A percentile compares a stretch with the other conserved stretches of the same genome.
Evolutionary conservation across 2,888 invertebrate genomes (phyloP).

Genomic region (Dryocosmus kuriphilus): DNA sequence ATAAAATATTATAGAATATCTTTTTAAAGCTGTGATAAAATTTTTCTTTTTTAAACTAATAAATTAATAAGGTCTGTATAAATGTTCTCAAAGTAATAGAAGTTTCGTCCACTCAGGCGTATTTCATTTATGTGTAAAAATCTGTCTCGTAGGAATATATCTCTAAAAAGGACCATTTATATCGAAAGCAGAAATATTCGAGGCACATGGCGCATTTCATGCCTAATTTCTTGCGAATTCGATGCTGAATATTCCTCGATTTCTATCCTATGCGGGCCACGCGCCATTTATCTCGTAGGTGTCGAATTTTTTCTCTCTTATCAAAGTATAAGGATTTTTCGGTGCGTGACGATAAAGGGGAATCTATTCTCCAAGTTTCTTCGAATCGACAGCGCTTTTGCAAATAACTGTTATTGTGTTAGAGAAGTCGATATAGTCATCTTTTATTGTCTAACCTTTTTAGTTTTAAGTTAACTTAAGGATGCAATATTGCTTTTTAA

Average conservation of each 20-base stretch:
- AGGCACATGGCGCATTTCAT: slow-evolving; percentile 73
- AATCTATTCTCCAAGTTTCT: background rate
- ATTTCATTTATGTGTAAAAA: background rate
- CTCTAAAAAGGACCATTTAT: slow-evolving; percentile 41
- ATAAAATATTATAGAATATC: no score
- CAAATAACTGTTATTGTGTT: background rate
- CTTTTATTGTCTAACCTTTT: no score
- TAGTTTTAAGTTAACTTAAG: no score
- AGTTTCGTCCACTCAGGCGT: background rate
- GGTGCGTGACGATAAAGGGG: slow-evolving; percentile 12
- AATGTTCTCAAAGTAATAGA: slow-evolving; percentile 8
- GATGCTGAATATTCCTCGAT: slow-evolving; percentile 70
- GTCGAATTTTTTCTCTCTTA: slow-evolving; percentile 37
- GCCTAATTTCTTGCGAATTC: slow-evolving; percentile 73
- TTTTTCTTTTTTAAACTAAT: no score
- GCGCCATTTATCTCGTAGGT: slow-evolving; percentile 49
- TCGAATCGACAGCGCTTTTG: background rate
- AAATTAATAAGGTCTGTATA: background rate
- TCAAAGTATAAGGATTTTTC: slow-evolving; percentile 22
- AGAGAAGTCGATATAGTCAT: background rate
- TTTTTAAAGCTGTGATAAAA: no score
- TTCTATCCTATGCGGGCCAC: slow-evolving; percentile 57
- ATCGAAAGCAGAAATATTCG: slow-evolving; percentile 70
- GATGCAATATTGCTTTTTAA: no score
- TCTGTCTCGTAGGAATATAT: slow-evolving; percentile 41